Conservation (phyloP, 2,113 vertebrate species). For the Dendropsophus ebraccatus region DNA sequence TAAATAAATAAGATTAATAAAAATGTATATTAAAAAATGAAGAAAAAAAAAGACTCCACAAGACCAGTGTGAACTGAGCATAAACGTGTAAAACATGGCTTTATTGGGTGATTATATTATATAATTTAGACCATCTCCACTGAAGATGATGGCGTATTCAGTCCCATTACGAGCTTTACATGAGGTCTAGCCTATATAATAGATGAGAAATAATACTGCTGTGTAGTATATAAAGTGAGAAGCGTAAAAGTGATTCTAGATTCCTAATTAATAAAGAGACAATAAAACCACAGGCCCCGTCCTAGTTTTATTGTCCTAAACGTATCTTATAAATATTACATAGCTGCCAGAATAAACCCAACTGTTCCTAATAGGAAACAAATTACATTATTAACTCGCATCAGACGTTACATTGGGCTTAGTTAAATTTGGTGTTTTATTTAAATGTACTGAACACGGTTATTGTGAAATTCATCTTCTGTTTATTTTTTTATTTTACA, state of each 20-base stretch:
- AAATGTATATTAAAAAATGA: too few species aligned
- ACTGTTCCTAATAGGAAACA: neutral
- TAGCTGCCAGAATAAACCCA: neutral
- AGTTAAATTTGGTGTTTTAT: neutral
- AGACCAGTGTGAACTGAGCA: too few species aligned
- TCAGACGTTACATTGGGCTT: neutral
- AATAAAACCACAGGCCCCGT: constrained; percentile 31
- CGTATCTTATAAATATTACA: constrained; percentile 25
- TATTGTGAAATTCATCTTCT: neutral
- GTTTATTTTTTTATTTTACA: neutral
- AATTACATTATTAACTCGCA: neutral
- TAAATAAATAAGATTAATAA: too few species aligned
- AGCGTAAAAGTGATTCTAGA: neutral
- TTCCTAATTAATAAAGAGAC: constrained; percentile 25
- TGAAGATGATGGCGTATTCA: neutral
- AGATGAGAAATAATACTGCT: constrained; percentile 21
- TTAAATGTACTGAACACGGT: neutral
- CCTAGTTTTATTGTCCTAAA: neutral
- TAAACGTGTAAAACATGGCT: neutral
- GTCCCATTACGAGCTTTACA: neutral
- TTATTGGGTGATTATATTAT: neutral
- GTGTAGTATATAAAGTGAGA: neutral
- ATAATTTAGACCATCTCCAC: neutral
- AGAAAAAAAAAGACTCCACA: too few species aligned
- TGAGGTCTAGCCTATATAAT: neutral